Conservation (phyloP, 2,888 invertebrate genomes). For the Drosophila emarginata region DNA sequence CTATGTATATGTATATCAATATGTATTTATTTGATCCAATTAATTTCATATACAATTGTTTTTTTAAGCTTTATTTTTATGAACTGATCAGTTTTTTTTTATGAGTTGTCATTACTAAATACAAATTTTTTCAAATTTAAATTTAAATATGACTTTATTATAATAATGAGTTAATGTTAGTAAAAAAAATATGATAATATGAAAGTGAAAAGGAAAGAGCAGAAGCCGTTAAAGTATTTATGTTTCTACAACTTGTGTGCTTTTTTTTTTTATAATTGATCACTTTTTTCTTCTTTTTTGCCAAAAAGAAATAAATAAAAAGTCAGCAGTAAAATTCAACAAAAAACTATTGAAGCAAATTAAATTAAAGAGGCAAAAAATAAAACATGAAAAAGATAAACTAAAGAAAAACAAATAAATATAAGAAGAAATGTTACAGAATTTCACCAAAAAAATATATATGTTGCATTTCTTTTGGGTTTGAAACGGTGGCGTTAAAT, state of each 20-base stretch:
- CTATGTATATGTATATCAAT: background rate
- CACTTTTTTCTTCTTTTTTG: background rate
- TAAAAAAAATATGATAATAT: slow-evolving; percentile 1
- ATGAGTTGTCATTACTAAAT: background rate
- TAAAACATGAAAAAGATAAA: slow-evolving; percentile 23
- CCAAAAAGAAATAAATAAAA: background rate
- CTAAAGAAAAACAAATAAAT: slow-evolving; percentile 5
- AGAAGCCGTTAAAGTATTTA: slow-evolving; percentile 43
- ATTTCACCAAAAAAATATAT: background rate
- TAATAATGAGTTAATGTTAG: slow-evolving; percentile 31
- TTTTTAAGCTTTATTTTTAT: background rate
- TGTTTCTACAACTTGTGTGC: slow-evolving; percentile 18
- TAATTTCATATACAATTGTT: background rate
- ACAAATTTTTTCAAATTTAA: background rate
- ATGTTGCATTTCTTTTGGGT: background rate
- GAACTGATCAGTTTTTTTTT: background rate
- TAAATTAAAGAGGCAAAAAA: slow-evolving; percentile 41
- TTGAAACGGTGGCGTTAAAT: too few species aligned
- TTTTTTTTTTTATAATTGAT: slow-evolving; percentile 22
- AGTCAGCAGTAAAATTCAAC: slow-evolving; percentile 25
- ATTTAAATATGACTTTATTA: slow-evolving; percentile 13
- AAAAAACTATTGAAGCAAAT: slow-evolving; percentile 31
- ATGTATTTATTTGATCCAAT: slow-evolving; percentile 19
- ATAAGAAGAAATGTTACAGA: slow-evolving; percentile 15
- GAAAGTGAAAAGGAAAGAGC: background rate